Conservation (phyloP, 2,888 invertebrate genomes). For the Mesopsocus fuscifrons region DNA sequence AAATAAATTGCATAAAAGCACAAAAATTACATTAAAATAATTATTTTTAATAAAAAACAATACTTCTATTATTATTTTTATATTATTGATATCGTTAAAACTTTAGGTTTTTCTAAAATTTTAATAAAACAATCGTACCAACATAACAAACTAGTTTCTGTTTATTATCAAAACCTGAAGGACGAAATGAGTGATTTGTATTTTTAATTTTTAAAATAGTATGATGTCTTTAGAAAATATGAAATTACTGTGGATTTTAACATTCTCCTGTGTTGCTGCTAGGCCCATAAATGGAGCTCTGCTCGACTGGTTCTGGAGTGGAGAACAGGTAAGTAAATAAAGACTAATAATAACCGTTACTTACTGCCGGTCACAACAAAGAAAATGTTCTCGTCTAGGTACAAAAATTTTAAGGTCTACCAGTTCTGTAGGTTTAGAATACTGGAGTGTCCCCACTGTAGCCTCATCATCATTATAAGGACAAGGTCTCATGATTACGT, state of each 20-base stretch:
- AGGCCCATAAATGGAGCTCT: background rate
- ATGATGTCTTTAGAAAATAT: too few relatives aligned
- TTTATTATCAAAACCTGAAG: background rate
- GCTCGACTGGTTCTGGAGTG: conserved; percentile 1
- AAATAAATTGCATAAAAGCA: background rate
- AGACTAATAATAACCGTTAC: background rate
- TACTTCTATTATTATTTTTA: too few relatives aligned
- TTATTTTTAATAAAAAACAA: background rate
- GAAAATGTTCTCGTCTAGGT: too few relatives aligned
- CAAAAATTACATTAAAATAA: background rate
- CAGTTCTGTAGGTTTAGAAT: too few relatives aligned
- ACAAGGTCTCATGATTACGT: background rate
- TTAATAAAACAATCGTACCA: background rate
- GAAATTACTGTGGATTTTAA: too few relatives aligned
- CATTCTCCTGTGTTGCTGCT: background rate
- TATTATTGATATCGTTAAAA: too few relatives aligned
- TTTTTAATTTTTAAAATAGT: too few relatives aligned
- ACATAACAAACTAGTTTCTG: background rate
- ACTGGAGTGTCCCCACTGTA: too few relatives aligned
- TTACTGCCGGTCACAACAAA: too few relatives aligned
- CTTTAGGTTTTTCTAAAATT: background rate
- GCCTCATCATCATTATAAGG: too few relatives aligned
- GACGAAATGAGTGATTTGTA: background rate
- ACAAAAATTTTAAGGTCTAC: too few relatives aligned
- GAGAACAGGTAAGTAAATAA: background rate